A percentile compares a stretch with the other conserved stretches of the same genome.
Evolutionary conservation across 2,113 vertebrate species (phyloP).

Genomic region (Prunella fulvescens): DNA sequence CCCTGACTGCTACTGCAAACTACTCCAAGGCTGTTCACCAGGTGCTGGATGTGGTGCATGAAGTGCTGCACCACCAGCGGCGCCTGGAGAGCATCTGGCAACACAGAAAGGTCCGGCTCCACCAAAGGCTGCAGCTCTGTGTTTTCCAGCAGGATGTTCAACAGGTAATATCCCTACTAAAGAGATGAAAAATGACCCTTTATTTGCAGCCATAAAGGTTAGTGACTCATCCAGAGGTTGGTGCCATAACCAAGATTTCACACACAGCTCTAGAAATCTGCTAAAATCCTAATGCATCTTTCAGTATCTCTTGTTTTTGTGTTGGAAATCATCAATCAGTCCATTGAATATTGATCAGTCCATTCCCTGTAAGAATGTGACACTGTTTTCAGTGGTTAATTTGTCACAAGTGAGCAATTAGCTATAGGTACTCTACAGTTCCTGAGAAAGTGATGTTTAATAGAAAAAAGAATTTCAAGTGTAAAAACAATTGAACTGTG

Average conservation of each 20-base stretch:
- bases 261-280: neutral
- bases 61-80: slow-evolving; percentile 94
- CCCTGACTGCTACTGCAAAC: slow-evolving; percentile 95
- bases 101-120: slow-evolving; percentile 93
- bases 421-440: neutral
- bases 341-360: neutral
- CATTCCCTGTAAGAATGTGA: neutral
- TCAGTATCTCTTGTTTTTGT: neutral
- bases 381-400: neutral
- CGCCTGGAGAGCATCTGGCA: slow-evolving; percentile 97
- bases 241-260: neutral
- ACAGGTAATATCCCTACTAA: slow-evolving; percentile 77
- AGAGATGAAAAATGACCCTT: neutral
- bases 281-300: neutral
- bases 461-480: neutral
- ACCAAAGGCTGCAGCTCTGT: slow-evolving; percentile 96
- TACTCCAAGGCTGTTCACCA: slow-evolving; percentile 98
- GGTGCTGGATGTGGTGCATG: slow-evolving; percentile 94
- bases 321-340: neutral
- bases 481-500: neutral
- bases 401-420: neutral
- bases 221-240: neutral
- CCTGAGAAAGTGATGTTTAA: neutral
- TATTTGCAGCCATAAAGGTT: neutral
- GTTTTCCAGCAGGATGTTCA: slow-evolving; percentile 99